Percentiles rank a stretch among this genome's conserved stretches.
Conservation (phyloP, 2,797 vertebrate genomes). For the Hafferia zeledoni region DNA sequence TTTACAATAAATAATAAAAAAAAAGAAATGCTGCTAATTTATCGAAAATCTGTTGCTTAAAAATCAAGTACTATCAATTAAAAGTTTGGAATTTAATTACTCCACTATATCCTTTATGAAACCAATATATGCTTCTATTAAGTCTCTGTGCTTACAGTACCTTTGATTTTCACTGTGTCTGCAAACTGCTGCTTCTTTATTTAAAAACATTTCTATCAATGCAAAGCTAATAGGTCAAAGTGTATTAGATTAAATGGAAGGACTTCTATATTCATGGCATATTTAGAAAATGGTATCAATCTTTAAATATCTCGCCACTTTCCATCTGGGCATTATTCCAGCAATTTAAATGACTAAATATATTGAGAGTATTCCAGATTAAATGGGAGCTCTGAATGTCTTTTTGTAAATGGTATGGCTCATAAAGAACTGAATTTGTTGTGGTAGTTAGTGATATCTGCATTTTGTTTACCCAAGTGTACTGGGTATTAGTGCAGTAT, state of each 20-base stretch:
- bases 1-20: neutral
- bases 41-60: neutral
- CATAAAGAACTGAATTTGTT: slow-evolving; percentile 8
- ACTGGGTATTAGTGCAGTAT: neutral
- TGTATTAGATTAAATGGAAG: slow-evolving; percentile 51
- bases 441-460: neutral
- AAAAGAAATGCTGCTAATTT: neutral
- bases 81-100: neutral
- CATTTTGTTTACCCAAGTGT: neutral
- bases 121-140: neutral
- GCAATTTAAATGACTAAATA: slow-evolving; percentile 53
- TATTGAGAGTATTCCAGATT: slow-evolving; percentile 42
- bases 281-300: slow-evolving; percentile 45
- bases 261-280: slow-evolving; percentile 29
- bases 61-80: neutral
- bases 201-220: slow-evolving; percentile 31
- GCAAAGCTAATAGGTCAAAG: slow-evolving; percentile 7
- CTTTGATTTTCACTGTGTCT: neutral
- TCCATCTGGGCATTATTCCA: slow-evolving; percentile 39
- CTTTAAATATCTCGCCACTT: slow-evolving; percentile 57
- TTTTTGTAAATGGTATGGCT: neutral
- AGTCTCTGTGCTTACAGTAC: neutral
- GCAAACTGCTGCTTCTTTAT: neutral
- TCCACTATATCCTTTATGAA: neutral
- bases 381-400: slow-evolving; percentile 5